Evolutionary conservation across 2,888 invertebrate genomes (phyloP).

Genomic region (Pristionchus exspectatus): DNA sequence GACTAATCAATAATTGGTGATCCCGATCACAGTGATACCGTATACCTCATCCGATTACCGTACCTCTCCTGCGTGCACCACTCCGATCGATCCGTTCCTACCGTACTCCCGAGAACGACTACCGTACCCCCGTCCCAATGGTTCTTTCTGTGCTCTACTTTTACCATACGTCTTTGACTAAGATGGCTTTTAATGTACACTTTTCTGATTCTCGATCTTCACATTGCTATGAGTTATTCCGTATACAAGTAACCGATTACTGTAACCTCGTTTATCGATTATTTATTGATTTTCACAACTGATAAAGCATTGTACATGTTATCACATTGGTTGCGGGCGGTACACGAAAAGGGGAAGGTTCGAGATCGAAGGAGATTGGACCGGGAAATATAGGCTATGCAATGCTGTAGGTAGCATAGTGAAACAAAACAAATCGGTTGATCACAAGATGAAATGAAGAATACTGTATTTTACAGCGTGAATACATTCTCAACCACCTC

Average conservation of each 20-base stretch:
- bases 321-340: background rate
- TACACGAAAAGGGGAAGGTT: background rate
- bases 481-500: background rate
- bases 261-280: conserved; percentile 42
- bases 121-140: conserved; percentile 33
- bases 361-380: background rate
- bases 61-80: conserved; percentile 22
- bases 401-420: background rate
- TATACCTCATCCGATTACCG: conserved; percentile 34
- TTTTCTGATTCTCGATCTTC: conserved; percentile 7
- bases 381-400: background rate
- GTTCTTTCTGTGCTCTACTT: background rate
- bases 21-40: conserved; percentile 30
- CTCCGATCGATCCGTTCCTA: background rate
- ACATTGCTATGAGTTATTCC: conserved; percentile 40
- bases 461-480: background rate
- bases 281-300: background rate
- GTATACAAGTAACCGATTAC: conserved; percentile 12
- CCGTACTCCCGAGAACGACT: conserved; percentile 1
- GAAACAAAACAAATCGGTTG: background rate
- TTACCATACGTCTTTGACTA: conserved; percentile 36
- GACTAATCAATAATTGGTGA: conserved; percentile 49
- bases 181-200: background rate
- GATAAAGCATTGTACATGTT: conserved; percentile 30
- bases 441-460: background rate